Percentiles rank a stretch among this genome's conserved stretches.
These are phyloP conservation scores for Sigmodon hispidus DNA, from an alignment of 2,113 vertebrate species.

Conservation along the genomic window DNA sequence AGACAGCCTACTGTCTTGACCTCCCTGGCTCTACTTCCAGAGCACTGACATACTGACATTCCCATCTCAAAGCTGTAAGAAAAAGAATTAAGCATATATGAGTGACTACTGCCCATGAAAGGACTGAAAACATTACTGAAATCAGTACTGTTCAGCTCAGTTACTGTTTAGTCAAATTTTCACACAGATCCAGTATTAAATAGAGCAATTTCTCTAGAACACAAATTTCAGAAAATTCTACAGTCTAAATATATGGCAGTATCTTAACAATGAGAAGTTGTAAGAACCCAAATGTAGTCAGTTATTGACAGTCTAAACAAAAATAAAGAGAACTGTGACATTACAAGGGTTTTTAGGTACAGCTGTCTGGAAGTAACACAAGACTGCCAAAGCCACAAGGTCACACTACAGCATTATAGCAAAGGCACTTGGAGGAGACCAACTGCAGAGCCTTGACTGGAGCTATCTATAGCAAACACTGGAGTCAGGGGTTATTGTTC, in stretches of 20 bases:
- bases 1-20: not conserved
- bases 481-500: not conserved
- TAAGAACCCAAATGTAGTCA: not conserved
- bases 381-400: not conserved
- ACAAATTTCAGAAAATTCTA: conserved; percentile 30
- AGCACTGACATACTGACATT: not conserved
- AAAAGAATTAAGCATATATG: too few species aligned
- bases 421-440: not conserved
- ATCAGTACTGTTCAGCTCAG: not conserved
- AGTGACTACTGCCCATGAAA: not conserved
- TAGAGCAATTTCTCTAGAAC: conserved; percentile 6
- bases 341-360: not conserved
- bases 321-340: not conserved
- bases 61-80: not conserved
- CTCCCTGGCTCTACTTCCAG: not conserved
- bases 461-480: not conserved
- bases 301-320: not conserved
- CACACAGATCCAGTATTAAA: not conserved
- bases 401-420: not conserved
- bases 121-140: conserved; percentile 10
- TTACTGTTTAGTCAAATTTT: not conserved
- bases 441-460: not conserved
- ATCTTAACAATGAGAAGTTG: not conserved
- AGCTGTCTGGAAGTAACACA: not conserved
- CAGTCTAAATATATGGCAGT: conserved; percentile 9